Base-by-base conservation (phyloP, 2,113 vertebrate genomes). In the Clarias batrachus region DNA sequence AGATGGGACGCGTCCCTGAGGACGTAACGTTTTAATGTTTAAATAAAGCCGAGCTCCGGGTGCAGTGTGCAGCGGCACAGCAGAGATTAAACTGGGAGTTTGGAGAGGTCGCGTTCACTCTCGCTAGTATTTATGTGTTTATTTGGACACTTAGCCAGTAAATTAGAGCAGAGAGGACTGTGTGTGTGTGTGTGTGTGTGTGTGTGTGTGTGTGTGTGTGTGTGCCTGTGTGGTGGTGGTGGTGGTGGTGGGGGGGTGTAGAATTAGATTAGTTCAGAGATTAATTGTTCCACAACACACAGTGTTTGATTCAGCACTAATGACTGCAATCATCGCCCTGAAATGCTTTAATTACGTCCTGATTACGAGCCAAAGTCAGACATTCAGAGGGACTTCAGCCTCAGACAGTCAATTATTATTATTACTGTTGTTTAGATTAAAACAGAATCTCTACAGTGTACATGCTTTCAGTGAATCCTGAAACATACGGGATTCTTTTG, bases 31-130 rank as follows among this genome's bases (percentile, higher is more conserved):
- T 94, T 92, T 92, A 93, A 90, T 93, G 94, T 94, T 90, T 95
- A 91, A 95, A 95, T 95, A 95, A 95, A 94, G 93, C 86, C 90
- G 91, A 92, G 90, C 91, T 93, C 89, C 92, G 94, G 94, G 94
- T 94, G 94, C 92, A 92, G 91, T 89, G 91, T 60, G 90, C 84
- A 92, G 91, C 93, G 93, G 63, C 91, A 87, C 88, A 86, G 88
- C 92, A 92, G 92, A 95, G 95, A 96, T 96, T 95, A 96, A 95
- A 93, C 89, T 93, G 93, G 94, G 93, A 93, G 91, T 93, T 94
- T 92, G 89, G 87, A 92, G n/a, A 91, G 94, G 93, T 94, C 93
- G 93, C 87, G 88, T 33, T 90, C 71, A 74, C 37, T 23, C 30
- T 0, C 17, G 85, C 91, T 66, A 60, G 91, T 93, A 92, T 95